Base-by-base conservation (phyloP, 1,140 invertebrate genomes). In the Cardiocondyla obscurior region DNA sequence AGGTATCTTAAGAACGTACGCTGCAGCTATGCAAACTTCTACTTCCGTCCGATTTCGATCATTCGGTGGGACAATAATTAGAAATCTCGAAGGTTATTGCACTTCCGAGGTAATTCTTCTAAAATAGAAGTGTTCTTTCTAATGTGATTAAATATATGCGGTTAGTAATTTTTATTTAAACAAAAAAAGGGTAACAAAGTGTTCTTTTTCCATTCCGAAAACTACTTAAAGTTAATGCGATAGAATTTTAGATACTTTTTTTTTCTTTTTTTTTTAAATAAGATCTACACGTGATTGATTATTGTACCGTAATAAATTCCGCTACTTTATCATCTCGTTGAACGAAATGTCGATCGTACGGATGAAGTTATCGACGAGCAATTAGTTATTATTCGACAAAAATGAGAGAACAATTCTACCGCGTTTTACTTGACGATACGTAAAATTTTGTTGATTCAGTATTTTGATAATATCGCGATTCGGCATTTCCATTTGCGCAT, bases 11-110 rank as follows among this genome's bases (percentile, higher is more conserved):
- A 7, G 49, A 19, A 85, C 33, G 51, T 65, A 65, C 6, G 25
- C 22, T 33, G 33, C 39, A 22, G 7, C 33, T n/a, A 46, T 36
- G 39, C 51, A 16, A 51, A 69, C 46, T 76, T 73, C 74, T 46
- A 73, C 72, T 73, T 82, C 62, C 28, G 79, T 42, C 22, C 25
- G 10, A 74, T 76, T 60, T 67, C 33, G 46, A 77, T 77, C 60
- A 53, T 16, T 39, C 3, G 14, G 5, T 36, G 30, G 5, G 14
- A 64, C 44, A 64, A 82, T 69, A 83, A 76, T 76, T 76, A 85
- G 30, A 67, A 62, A 10, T 83, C n/a, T 83, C 7, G 12, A 12
- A 1, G 33, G 10, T 46, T 5, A 51, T 19, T 36, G 1, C 28
- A n/a, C n/a, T 51, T 36, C 28, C 3, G 28, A 81, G 19, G 14